Conservation (phyloP, 2,797 vertebrate species). For the Furcifer pardalis region DNA sequence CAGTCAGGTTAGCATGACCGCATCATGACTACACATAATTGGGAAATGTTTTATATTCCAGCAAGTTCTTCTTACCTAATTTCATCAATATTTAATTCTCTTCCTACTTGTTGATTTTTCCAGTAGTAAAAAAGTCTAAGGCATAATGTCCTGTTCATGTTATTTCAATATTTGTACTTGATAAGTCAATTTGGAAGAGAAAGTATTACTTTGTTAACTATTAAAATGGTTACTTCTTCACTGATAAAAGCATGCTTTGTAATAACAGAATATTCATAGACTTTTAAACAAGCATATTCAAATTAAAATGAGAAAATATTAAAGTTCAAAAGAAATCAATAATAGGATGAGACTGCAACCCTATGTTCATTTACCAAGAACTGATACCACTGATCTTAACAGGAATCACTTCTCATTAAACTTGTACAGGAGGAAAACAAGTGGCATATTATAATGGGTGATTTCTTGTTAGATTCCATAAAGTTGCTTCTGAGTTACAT, state of each 20-base stretch:
- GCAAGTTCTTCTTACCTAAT: conserved; percentile 35
- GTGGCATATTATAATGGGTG: too few relatives aligned
- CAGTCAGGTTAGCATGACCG: background rate
- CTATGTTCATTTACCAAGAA: too few relatives aligned
- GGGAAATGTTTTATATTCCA: conserved; percentile 21
- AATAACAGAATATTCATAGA: background rate
- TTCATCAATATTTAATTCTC: conserved; percentile 42
- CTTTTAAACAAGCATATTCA: conserved; percentile 43
- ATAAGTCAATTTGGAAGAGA: background rate
- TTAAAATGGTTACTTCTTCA: conserved; percentile 14
- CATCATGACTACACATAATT: conserved; percentile 28
- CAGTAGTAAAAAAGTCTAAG: conserved; percentile 21
- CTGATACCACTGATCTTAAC: too few relatives aligned
- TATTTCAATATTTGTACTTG: conserved; percentile 24
- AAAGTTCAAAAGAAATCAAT: conserved; percentile 25
- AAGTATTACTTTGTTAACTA: conserved; percentile 3
- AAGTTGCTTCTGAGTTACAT: too few relatives aligned
- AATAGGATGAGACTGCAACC: too few relatives aligned
- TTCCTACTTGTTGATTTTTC: conserved; percentile 28
- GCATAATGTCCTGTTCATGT: conserved; percentile 14
- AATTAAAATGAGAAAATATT: conserved; percentile 23
- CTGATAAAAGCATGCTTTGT: background rate
- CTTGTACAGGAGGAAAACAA: too few relatives aligned
- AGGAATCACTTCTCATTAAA: too few relatives aligned
- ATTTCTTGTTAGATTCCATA: too few relatives aligned